Evolutionary conservation across 2,113 vertebrate species (phyloP), one percentile per base, ranked within the genome.

Genomic region (Pimephales promelas): DNA sequence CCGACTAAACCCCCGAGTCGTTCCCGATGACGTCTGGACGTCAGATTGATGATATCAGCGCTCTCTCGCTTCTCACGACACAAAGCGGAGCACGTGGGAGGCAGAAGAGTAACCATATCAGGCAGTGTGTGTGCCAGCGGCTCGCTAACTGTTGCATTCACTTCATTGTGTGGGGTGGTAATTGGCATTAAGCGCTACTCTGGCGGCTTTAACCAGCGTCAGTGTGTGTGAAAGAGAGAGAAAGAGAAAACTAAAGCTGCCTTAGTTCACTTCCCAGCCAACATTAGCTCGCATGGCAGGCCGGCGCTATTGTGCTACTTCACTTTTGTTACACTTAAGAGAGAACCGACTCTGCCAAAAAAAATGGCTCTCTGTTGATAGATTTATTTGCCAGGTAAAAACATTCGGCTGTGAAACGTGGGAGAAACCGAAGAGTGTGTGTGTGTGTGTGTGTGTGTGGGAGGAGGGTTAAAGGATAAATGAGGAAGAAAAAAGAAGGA

Each of bases 331-430:
- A 72, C 71, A 81, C 64, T 31, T 54, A 77, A 66, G 77, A 81
- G 77, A 62, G 78, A 76, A 78, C 54, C 31, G 68, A 73, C 78
- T 84, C 77, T 64, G 56, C 78, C 16, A 79, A 56, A 77, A 36
- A n/a, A 79, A 83, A 76, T 7, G 24, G 62, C 54, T 52, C 22
- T 43, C 71, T 83, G 49, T 84, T 84, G 77, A 84, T 83, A 81
- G 77, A 81, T 84, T 74, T 61, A 56, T 71, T 84, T 87, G 79
- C 66, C 66, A 79, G 79, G 83, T 82, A 82, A 82, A 82, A 87
- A 73, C 9, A 3, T 61, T 81, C 28, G 40, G 47, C 45, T 36
- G 57, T 62, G 68, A 83, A 82, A 79, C 54, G 47, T 9, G 16
- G 54, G 68, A 70, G 59, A 80, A 83, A 64, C 34, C 81, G 59